These are phyloP conservation scores for Erebia aethiops DNA, from an alignment of 2,888 invertebrate species.

Conservation along the genomic window DNA sequence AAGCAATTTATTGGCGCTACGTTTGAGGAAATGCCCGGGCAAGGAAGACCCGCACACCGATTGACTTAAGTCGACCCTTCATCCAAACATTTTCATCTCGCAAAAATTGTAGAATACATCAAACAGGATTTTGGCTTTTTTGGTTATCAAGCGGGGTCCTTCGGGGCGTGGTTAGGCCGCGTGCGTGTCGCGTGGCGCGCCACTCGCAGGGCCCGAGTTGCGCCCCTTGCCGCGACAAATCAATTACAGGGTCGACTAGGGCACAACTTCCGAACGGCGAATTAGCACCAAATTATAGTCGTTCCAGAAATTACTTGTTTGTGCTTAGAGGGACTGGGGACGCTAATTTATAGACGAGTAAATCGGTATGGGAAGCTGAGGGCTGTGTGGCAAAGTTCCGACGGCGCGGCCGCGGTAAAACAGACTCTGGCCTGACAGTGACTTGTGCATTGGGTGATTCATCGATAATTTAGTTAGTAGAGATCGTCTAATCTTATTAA, in stretches of 20 bases:
- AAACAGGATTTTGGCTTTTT: slow-evolving; percentile 9
- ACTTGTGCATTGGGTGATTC: too few species aligned
- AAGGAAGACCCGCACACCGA: too few species aligned
- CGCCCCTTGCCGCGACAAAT: slow-evolving; percentile 71
- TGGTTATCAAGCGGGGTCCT: slow-evolving; percentile 26
- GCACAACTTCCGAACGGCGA: slow-evolving; percentile 66
- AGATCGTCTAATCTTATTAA: too few species aligned
- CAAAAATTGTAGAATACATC: neutral
- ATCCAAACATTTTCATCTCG: slow-evolving; percentile 7
- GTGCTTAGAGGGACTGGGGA: slow-evolving; percentile 60
- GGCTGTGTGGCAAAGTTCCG: neutral
- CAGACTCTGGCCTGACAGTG: too few species aligned
- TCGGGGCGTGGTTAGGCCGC: slow-evolving; percentile 47
- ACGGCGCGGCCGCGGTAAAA: too few species aligned
- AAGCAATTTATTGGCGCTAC: too few species aligned
- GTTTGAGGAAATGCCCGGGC: too few species aligned
- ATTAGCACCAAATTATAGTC: slow-evolving; percentile 77
- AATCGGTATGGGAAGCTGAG: slow-evolving; percentile 16
- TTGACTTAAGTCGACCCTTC: too few species aligned
- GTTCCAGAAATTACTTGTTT: slow-evolving; percentile 70
- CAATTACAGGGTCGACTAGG: slow-evolving; percentile 72
- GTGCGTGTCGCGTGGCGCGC: slow-evolving; percentile 57
- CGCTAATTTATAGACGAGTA: slow-evolving; percentile 64
- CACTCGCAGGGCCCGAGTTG: slow-evolving; percentile 46
- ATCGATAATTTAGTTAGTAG: too few species aligned